Base-by-base conservation (phyloP, 2,797 vertebrate species). In the Decapterus maruadsi region DNA sequence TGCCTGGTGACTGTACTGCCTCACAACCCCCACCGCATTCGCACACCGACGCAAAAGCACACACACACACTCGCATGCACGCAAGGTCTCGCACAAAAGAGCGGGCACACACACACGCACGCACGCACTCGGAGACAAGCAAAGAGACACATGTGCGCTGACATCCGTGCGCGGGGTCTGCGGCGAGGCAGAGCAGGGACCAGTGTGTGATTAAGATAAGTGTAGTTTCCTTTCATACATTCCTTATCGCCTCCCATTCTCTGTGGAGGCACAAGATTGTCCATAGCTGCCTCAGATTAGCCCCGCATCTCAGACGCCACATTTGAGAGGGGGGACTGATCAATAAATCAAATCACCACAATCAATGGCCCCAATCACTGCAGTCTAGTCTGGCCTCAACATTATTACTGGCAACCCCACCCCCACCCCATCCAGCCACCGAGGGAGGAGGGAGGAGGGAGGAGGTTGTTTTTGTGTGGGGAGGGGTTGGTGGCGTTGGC, bases 301-400 rank as follows among this genome's bases (percentile, higher is more conserved):
- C 95, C 95, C 94, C 93, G 93, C 96, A 96, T 96, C 96, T 96
- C 95, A 94, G 96, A 96, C 93, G 95, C 96, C 96, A 96, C 95
- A 96, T 97, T 97, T 90, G 95, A 96, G 95, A 86, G 26, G 75
- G 93, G 94, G 94, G 94, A 95, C 95, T 95, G 96, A 99, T 99
- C 98, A 97, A 99, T 99, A 98, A 98, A 99, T 99, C 98, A 98
- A 99, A 99, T 97, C 96, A 95, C 90, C 93, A 94, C 96, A 96
- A 99, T 99, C 98, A 97, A 99, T 99, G 92, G 95, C 55, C 92
- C 97, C 96, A 96, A 97, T 98, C 96, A 96, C 95, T 94, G 96
- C 92, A 97, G 97, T 98, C 97, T 97, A 94, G 97, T 97, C 97
- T 96, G 96, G 96, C 95, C 96, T 92, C 95, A 93, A 95, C 96